These are phyloP conservation scores for Micromys minutus DNA, from an alignment of 2,113 vertebrate species.

Conservation along the genomic window DNA sequence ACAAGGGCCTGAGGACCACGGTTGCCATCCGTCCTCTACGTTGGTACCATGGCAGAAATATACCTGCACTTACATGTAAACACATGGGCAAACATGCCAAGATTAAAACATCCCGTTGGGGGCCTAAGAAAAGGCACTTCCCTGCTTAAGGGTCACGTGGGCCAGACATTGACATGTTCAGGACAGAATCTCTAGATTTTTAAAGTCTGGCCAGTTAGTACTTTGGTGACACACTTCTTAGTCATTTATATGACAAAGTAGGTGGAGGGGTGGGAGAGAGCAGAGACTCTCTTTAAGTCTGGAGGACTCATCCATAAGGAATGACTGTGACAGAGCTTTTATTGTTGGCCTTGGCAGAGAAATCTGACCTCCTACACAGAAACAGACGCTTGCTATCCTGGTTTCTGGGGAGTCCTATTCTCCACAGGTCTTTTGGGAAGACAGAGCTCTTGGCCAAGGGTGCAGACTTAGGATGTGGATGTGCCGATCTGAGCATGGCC, in stretches of 20 bases:
- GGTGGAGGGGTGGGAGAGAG: neutral
- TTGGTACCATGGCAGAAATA: neutral
- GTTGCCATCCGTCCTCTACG: too few relatives aligned
- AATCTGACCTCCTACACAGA: neutral
- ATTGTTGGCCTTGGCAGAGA: neutral
- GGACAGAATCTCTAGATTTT: neutral
- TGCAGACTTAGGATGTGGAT: neutral
- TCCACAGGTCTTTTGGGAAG: neutral
- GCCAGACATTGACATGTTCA: neutral
- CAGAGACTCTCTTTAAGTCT: neutral
- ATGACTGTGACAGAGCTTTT: neutral
- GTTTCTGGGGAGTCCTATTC: too few relatives aligned
- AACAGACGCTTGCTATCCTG: neutral
- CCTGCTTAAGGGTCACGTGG: neutral
- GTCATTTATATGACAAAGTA: neutral
- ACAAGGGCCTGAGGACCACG: too few relatives aligned
- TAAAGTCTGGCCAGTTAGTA: neutral
- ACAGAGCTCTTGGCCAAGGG: neutral
- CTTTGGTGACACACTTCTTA: neutral
- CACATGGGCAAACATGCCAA: neutral
- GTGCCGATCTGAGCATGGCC: neutral
- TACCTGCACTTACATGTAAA: neutral
- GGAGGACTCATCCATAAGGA: neutral
- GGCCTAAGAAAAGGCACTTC: neutral
- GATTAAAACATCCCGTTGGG: neutral